phyloP scores from a whole-genome alignment of 1,140 invertebrate genomes.

The Drosophila hydei region DNA sequence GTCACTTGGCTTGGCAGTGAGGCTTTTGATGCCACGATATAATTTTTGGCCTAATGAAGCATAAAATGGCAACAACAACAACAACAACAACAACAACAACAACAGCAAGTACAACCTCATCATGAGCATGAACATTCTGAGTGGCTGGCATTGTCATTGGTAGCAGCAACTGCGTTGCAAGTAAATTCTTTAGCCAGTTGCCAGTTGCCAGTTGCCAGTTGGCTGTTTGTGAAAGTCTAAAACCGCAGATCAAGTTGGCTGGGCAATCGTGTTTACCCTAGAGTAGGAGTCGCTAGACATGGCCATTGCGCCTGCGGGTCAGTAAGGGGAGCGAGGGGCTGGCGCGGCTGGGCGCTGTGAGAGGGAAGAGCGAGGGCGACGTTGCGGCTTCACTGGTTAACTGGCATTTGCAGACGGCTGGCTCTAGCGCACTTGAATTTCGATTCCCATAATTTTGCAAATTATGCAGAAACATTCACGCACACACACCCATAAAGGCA shows the following conservation, averaged over 20 bases:
- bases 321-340: background rate
- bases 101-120: conserved; percentile 18
- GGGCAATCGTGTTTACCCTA: conserved; percentile 59
- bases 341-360: background rate
- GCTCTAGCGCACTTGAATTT: conserved; percentile 54
- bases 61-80: conserved; percentile 65
- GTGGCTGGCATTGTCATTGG: conserved; percentile 46
- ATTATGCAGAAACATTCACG: conserved; percentile 60
- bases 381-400: conserved; percentile 56
- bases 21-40: conserved; percentile 64
- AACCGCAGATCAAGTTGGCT: conserved; percentile 56
- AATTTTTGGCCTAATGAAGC: conserved; percentile 79
- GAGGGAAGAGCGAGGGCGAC: background rate
- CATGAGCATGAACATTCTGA: conserved; percentile 40
- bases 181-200: conserved; percentile 46
- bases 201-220: conserved; percentile 18
- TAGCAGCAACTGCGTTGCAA: conserved; percentile 28
- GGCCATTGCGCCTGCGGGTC: conserved; percentile 32
- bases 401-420: conserved; percentile 52
- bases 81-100: conserved; percentile 17
- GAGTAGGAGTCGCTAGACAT: conserved; percentile 52
- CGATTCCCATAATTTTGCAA: conserved; percentile 60
- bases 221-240: conserved; percentile 54
- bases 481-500: conserved; percentile 31
- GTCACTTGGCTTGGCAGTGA: conserved; percentile 44